Evolutionary conservation across 2,797 vertebrate genomes (phyloP), one percentile per base, ranked within the genome.

Genomic region (Acestrorhynchus altus): DNA sequence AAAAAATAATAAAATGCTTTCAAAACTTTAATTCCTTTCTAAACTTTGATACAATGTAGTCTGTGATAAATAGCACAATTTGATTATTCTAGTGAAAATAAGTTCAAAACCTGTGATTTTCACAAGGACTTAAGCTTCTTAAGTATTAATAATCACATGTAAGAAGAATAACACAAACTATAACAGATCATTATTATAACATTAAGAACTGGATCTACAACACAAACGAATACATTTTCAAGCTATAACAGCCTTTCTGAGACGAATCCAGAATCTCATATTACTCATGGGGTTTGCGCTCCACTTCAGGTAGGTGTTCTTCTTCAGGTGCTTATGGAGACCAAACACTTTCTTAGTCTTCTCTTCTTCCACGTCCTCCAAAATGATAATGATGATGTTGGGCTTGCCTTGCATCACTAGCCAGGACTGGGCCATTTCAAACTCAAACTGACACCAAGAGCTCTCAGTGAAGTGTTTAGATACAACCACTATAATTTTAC

Each of bases 291-390:
- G 81, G 7, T 65, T 90, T 76, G 90, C 81, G 35, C 89, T 92
- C 94, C 93, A 95, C 76, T 94, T 92, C 11, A 95, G 79, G 51
- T 95, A 95, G 0, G 94, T 94, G 81, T 95, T 95, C 77, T 90
- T 93, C 59, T 77, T 90, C 51, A 95, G 88, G 42, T 94, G 92
- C 0, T 91, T 93, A 59, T 92, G 94, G 39, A 95, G 80, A 0
- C 92, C 93, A 42, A 95, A 78, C 76, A 86, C 89, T 68, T 89
- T 90, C 59, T 87, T 89, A 16, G 92, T 83, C 44, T 91, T 85
- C 1, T 69, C 77, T 39, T 92, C 91, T 26, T 93, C 83, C 22
- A 94, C 80, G 35, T 91, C 59, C 20, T 91, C 90, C 15, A 95
- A 82, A 16, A 94, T 87, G 0, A 95, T 81, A 76, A 95, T 91